phyloP scores from a whole-genome alignment of 2,113 vertebrate species.

The Anarrhichthys ocellatus region DNA sequence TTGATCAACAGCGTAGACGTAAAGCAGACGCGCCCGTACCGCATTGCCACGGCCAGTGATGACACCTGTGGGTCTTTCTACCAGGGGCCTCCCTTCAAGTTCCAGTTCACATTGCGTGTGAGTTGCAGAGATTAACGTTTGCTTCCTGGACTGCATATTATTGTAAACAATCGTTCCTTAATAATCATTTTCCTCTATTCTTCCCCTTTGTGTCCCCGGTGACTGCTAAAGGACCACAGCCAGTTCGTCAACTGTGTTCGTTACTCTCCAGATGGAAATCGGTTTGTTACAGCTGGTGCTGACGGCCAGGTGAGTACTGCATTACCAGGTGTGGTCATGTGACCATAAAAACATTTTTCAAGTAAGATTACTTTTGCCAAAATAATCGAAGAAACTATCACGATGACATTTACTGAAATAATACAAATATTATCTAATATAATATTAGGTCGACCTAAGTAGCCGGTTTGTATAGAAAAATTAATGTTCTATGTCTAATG shows the following conservation, averaged over 20 bases:
- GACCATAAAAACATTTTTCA: background rate
- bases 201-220: conserved; percentile 19
- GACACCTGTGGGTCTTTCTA: conserved; percentile 90
- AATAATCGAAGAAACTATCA: background rate
- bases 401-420: background rate
- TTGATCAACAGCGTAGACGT: conserved; percentile 95
- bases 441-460: background rate
- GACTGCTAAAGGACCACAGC: conserved; percentile 85
- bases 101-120: conserved; percentile 90
- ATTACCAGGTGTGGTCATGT: background rate
- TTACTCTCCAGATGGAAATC: conserved; percentile 93
- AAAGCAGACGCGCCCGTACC: conserved; percentile 91
- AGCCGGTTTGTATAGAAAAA: background rate
- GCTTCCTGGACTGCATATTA: background rate
- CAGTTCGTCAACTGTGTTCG: conserved; percentile 95
- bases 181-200: conserved; percentile 13
- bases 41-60: conserved; percentile 89
- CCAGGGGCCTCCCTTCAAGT: conserved; percentile 96
- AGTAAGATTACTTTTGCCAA: background rate
- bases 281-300: conserved; percentile 89
- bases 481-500: background rate
- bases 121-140: conserved; percentile 68
- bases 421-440: background rate
- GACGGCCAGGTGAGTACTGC: conserved; percentile 89
- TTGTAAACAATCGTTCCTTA: background rate